These are phyloP conservation scores for Brenthis daphne DNA, from an alignment of 2,888 invertebrate genomes.

Conservation along the genomic window DNA sequence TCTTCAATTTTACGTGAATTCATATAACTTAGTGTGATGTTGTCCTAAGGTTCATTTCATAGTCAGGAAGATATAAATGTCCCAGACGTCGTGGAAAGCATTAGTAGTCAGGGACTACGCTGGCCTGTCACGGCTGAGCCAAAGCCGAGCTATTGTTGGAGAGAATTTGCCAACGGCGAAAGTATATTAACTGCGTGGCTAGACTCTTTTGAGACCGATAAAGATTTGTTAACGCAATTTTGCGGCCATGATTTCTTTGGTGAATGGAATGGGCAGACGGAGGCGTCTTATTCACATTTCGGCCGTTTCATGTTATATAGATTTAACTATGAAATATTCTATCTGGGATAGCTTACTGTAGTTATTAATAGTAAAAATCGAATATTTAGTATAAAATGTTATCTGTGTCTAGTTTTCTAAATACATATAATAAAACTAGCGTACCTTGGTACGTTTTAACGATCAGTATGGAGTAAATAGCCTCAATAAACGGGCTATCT, in stretches of 20 bases:
- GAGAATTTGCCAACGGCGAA: slow-evolving; percentile 47
- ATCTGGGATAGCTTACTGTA: no score
- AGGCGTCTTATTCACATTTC: slow-evolving; percentile 3
- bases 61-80: slow-evolving; percentile 63
- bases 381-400: no score
- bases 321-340: no score
- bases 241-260: slow-evolving; percentile 26
- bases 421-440: no score
- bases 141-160: slow-evolving; percentile 52
- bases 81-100: slow-evolving; percentile 52
- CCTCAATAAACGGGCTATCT: no score
- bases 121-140: slow-evolving; percentile 47
- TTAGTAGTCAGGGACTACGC: slow-evolving; percentile 58
- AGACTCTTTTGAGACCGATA: slow-evolving; percentile 40
- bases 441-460: no score
- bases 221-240: slow-evolving; percentile 35
- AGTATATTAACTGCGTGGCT: slow-evolving; percentile 41
- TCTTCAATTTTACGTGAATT: no score
- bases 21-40: slow-evolving; percentile 38
- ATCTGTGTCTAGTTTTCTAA: no score
- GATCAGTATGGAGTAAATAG: no score
- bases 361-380: no score
- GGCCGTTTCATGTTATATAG: neutral
- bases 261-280: slow-evolving; percentile 16
- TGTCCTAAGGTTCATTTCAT: slow-evolving; percentile 51